Base-by-base conservation (phyloP, 2,888 invertebrate species). In the Ichneumoninae sp. region DNA sequence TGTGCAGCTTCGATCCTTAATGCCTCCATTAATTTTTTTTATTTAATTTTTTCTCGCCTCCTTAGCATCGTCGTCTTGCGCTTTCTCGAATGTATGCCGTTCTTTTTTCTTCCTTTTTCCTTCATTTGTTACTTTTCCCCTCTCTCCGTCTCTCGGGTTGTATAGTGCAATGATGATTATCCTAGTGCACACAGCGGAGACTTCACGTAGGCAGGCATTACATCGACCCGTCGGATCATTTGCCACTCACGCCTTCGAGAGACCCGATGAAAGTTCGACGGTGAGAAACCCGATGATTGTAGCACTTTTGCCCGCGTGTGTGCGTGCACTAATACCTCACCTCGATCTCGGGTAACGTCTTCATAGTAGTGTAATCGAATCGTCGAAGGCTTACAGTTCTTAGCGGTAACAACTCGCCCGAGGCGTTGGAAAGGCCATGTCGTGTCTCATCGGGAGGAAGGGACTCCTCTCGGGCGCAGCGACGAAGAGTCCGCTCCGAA, bases 251-350 rank as follows among this genome's bases (percentile, higher is more conserved):
- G 82, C 79, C 79, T 65, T 82, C 47, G 70, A 76, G 71, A 68
- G 65, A n/a, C 30, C 71, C 82, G 84, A 82, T 84, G 84, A 84
- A 84, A 84, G 84, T 82, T 84, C 47, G 71, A 72, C 69, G 71
- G 76, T 76, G 82, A 76, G 82, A 84, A 84, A 82, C 75, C 62
- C 69, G 82, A 84, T 82, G 82, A 84, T 84, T 84, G 84, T 76
- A 79, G 71, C 79, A 82, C 82, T 80, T 60, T 70, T 77, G 36
- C 68, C n/a, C 62, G 65, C 36, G 70, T 52, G 54, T 52, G 44
- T 65, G 16, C 16, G 57, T 74, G 66, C 66, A 71, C 76, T 66
- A 68, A 82, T 77, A 81, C 66, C 30, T 30, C 52, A 26, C 75
- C 82, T 60, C 82, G 82, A 79, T 76, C 76, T 52, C 75, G 75